A percentile compares a stretch with the other conserved stretches of the same genome.
Conservation (phyloP, 2,797 vertebrate species). For the Anas flavirostris region DNA sequence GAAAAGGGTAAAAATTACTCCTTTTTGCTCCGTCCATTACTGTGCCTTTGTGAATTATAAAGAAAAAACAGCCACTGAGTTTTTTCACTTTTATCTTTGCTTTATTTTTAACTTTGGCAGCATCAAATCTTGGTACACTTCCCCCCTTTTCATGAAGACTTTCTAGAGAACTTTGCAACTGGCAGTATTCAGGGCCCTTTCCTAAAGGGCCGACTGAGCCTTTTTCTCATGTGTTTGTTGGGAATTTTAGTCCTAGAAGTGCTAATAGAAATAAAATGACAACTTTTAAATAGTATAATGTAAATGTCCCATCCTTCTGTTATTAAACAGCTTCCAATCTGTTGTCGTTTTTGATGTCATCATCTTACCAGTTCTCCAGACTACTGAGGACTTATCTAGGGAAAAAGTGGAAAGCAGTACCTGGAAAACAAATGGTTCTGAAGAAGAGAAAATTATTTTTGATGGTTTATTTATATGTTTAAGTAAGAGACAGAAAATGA, state of each 20-base stretch:
- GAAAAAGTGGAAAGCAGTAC: not conserved
- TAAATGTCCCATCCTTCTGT: not conserved
- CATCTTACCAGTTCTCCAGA: not conserved
- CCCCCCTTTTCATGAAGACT: not conserved
- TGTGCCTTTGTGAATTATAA: not conserved
- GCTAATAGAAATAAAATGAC: not conserved
- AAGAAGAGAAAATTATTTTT: not conserved
- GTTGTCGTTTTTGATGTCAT: constrained; percentile 10
- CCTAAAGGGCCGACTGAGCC: not conserved
- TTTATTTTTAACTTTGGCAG: constrained; percentile 27
- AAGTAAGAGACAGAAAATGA: not conserved
- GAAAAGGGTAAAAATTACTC: not conserved
- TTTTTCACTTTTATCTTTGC: not conserved
- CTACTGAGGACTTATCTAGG: not conserved
- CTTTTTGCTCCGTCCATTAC: not conserved
- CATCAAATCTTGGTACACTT: not conserved
- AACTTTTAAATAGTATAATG: not conserved
- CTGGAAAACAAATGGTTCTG: not conserved
- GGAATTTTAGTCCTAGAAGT: constrained; percentile 7
- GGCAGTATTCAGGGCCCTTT: not conserved
- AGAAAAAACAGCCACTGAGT: not conserved
- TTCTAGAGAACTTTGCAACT: constrained; percentile 17
- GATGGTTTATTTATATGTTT: not conserved
- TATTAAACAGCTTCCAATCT: not conserved
- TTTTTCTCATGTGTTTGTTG: constrained; percentile 22